Evolutionary conservation across 2,113 vertebrate genomes (phyloP).

Genomic region (Anguilla rostrata): DNA sequence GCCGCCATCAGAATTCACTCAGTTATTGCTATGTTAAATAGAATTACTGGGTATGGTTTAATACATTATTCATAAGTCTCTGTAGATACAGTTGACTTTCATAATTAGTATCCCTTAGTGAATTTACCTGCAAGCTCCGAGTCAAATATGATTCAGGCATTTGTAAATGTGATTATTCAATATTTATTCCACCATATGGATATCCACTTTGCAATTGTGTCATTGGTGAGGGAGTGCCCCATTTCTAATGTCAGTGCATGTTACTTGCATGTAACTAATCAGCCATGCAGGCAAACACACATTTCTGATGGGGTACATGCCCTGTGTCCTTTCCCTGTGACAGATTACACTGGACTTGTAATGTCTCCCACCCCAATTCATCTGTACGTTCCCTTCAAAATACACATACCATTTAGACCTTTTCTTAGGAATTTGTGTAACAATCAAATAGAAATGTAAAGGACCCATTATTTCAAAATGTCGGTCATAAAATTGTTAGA

Average conservation of each 20-base stretch:
- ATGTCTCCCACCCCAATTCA: background rate
- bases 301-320: background rate
- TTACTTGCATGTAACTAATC: too few species aligned
- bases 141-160: slow-evolving; percentile 33
- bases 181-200: background rate
- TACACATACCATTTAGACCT: background rate
- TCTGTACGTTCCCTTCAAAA: too few species aligned
- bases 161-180: slow-evolving; percentile 47
- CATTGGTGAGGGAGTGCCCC: too few species aligned
- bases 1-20: background rate
- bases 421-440: background rate
- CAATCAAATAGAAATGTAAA: background rate
- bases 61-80: slow-evolving; percentile 57
- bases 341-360: background rate
- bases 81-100: slow-evolving; percentile 39
- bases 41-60: slow-evolving; percentile 41
- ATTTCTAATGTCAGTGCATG: slow-evolving; percentile 18
- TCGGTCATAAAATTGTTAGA: too few species aligned
- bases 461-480: too few species aligned
- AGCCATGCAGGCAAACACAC: background rate
- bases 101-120: slow-evolving; percentile 58
- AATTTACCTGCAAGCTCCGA: slow-evolving; percentile 48
- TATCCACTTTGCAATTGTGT: too few species aligned
- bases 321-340: background rate
- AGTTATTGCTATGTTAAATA: slow-evolving; percentile 41